A percentile compares a stretch with the other conserved stretches of the same genome.
These are phyloP conservation scores for Hecatera dysodea DNA, from an alignment of 2,888 invertebrate genomes.

Conservation along the genomic window DNA sequence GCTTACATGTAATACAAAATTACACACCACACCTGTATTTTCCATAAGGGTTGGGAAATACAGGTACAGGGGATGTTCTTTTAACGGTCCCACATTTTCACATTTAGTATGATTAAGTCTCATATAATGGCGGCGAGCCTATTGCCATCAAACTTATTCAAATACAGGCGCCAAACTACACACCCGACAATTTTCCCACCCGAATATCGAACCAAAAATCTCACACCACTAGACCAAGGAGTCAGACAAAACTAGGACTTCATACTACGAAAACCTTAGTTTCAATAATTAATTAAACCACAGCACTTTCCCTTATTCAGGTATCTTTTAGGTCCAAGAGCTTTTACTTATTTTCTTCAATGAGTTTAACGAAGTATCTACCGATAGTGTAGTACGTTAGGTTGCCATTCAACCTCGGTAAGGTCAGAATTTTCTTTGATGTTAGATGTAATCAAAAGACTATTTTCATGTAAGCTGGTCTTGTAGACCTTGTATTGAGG, in stretches of 20 bases:
- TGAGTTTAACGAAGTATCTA: constrained; percentile 35
- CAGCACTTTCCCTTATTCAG: constrained; percentile 16
- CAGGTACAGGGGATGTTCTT: too few species aligned
- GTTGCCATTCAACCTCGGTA: constrained; percentile 20
- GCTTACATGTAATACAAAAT: constrained; percentile 3
- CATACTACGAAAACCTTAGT: background rate
- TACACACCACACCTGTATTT: too few species aligned
- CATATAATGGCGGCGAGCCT: background rate
- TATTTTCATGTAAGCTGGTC: constrained; percentile 24
- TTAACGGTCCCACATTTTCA: background rate
- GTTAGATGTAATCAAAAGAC: constrained; percentile 36
- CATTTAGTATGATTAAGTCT: background rate
- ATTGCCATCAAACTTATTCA: too few species aligned
- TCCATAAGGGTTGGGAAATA: too few species aligned
- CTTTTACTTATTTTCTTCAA: constrained; percentile 36
- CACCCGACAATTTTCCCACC: too few species aligned
- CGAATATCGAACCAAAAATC: background rate
- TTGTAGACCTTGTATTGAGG: constrained; percentile 6
- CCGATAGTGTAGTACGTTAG: constrained; percentile 24
- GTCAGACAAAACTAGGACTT: background rate
- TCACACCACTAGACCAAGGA: background rate
- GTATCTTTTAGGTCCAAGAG: constrained; percentile 19
- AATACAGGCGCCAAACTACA: background rate
- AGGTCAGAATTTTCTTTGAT: constrained; percentile 50
- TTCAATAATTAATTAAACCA: constrained; percentile 36